Percentiles rank a stretch among this genome's conserved stretches.
These are phyloP conservation scores for Mylabris sibirica DNA, from an alignment of 2,888 invertebrate genomes.

Conservation along the genomic window DNA sequence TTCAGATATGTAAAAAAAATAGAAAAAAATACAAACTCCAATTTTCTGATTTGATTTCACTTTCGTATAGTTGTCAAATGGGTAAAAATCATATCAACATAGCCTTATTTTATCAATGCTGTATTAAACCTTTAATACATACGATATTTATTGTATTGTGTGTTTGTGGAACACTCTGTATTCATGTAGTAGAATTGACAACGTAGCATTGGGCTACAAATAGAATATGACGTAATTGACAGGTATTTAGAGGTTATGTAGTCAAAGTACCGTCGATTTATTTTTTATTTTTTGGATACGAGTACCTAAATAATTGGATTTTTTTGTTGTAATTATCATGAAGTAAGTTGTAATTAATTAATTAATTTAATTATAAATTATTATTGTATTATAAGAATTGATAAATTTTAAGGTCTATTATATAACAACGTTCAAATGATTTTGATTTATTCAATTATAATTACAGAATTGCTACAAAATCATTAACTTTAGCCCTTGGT, in stretches of 20 bases:
- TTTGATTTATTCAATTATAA: conserved; percentile 10
- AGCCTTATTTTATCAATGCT: too few relatives aligned
- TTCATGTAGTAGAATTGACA: neutral
- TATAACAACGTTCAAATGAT: too few relatives aligned
- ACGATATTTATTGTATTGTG: too few relatives aligned
- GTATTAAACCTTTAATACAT: too few relatives aligned
- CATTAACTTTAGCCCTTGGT: conserved; percentile 67
- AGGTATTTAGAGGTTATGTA: neutral
- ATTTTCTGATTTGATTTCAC: too few relatives aligned
- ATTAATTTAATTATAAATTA: neutral
- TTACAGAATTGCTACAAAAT: conserved; percentile 50
- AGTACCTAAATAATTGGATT: neutral
- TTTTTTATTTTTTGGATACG: neutral
- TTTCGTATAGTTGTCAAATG: too few relatives aligned
- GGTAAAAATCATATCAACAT: too few relatives aligned
- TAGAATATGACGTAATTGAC: neutral
- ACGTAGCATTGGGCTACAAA: neutral
- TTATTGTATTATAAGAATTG: too few relatives aligned
- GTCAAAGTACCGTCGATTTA: neutral
- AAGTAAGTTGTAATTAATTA: neutral
- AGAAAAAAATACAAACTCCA: too few relatives aligned
- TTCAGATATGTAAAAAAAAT: too few relatives aligned
- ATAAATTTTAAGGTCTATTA: too few relatives aligned
- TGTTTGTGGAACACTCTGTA: neutral
- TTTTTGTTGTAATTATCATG: neutral